Base-by-base conservation (phyloP, 2,888 invertebrate species). In the Galerucella calmariensis region DNA sequence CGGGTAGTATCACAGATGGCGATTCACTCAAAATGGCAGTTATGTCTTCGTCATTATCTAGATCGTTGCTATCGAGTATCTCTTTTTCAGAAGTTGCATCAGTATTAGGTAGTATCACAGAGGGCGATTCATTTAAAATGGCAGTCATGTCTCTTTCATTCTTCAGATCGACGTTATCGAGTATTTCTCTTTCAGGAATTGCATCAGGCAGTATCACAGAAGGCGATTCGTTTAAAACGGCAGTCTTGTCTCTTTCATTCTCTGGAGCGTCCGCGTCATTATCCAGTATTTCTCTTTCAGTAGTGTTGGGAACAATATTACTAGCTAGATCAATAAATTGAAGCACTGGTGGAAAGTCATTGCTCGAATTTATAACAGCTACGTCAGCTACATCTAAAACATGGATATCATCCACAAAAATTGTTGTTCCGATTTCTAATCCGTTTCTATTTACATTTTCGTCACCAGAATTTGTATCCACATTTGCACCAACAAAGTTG, bases 161-260 rank as follows among this genome's bases (percentile, higher is more conserved):
- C 35, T 24, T 24, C 14, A 27, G 12, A 35, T 61, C 61, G 51
- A 14, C 14, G 61, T 61, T 61, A 61, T 61, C 20, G 61, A 61
- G 61, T 61, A 61, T 61, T 61, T 61, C 61, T 61, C 5, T 61
- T 61, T 61, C 61, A 61, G 61, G 61, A 61, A 61, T 61, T 24
- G 51, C 51, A 51, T 35, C 61, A 46, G 46, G 46, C 11, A 46
- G 6, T 46, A 46, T 46, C 46, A 46, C 46, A 46, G 46, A 4
- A 27, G 27, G 9, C 46, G 6, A 11, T 46, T 46, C 46, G 11
- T 46, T 46, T 46, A 4, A 46, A 46, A 46, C 11, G 46, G 46
- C 46, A 46, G 46, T 46, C 46, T 11, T 46, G 11, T 46, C 46
- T 46, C 2, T 46, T 46, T 46, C 5, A 46, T 9, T 46, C 6